Base-by-base conservation (phyloP, 2,888 invertebrate species). In the Luperina testacea region DNA sequence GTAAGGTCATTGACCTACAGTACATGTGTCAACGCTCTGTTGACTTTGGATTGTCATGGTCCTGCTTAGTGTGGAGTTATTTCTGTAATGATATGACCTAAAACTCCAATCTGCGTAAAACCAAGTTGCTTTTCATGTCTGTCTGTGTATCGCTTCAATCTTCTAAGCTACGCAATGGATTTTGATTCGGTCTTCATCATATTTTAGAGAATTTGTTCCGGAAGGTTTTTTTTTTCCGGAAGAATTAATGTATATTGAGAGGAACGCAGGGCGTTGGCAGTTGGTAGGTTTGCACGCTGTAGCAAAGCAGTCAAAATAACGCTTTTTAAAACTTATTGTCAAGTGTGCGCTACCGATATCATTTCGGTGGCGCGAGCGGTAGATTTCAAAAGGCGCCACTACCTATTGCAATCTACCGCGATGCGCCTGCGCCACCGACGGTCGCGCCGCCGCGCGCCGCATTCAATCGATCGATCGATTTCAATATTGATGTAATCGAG, bases 1-100 rank as follows among this genome's bases (percentile, higher is more conserved):
- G n/a, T n/a, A 5, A 90, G 92, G 90, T 7, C 91, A 82, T 81
- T 88, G 92, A 92, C 90, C 92, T 86, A 63, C 20, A 57, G 75
- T 63, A 8, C 51, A 74, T 72, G 63, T 77, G 77, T 77, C 72
- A 83, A 77, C 77, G 84, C 65, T 63, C 72, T 9, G 64, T 3
- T 83, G 87, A 53, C 84, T 82, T 59, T 32, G 15, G 51, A 32
- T 32, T 32, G 1, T 1, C 64, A 57, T 59, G 65, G 53, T 42
- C 24, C 24, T 53, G 6, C 11, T 42, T 57, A 67, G 32, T 57
- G 4, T 15, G 27, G 38, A 73, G 70, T 57, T 82, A 75, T 78
- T 74, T 65, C 27, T 76, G 64, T 73, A 48, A 72, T 86, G 65
- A 74, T 0, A 38, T 53, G 5, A 8, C 6, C 4, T 3, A 24